Conservation (phyloP, 2,888 invertebrate species). For the Iselma pallidipennis region DNA sequence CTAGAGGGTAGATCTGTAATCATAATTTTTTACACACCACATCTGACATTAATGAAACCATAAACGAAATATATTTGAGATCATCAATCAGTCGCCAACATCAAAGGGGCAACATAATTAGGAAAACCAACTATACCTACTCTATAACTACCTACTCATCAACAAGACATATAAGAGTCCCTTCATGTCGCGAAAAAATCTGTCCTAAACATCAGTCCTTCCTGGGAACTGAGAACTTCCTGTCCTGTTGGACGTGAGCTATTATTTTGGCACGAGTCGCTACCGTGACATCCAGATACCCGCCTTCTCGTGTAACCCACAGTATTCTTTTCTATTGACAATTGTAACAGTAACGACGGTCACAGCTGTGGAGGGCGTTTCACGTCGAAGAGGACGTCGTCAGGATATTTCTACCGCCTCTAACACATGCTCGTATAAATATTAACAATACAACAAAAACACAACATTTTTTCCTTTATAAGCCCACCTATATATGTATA, state of each 20-base stretch:
- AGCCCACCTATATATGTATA: not conserved
- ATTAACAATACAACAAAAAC: not conserved
- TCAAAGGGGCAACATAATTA: not conserved
- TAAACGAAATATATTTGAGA: not conserved
- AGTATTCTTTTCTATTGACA: constrained; percentile 25
- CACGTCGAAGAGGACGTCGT: constrained; percentile 31
- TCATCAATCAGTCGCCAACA: not conserved
- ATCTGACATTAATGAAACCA: not conserved
- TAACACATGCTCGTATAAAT: constrained; percentile 7
- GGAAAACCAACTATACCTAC: not conserved
- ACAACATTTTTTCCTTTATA: not conserved
- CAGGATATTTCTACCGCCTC: constrained; percentile 2
- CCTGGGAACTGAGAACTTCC: constrained; percentile 9
- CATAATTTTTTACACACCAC: too few species aligned
- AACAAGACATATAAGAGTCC: too few species aligned
- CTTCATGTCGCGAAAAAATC: not conserved
- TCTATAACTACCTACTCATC: too few species aligned
- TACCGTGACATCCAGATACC: not conserved
- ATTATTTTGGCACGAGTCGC: constrained; percentile 37
- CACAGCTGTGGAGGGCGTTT: constrained; percentile 41
- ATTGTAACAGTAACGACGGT: constrained; percentile 29
- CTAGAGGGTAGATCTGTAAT: too few species aligned
- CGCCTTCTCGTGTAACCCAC: not conserved
- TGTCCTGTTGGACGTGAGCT: constrained; percentile 15
- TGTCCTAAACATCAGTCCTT: too few species aligned